Conservation (phyloP, 2,113 vertebrate genomes). For the Galbula dea region DNA sequence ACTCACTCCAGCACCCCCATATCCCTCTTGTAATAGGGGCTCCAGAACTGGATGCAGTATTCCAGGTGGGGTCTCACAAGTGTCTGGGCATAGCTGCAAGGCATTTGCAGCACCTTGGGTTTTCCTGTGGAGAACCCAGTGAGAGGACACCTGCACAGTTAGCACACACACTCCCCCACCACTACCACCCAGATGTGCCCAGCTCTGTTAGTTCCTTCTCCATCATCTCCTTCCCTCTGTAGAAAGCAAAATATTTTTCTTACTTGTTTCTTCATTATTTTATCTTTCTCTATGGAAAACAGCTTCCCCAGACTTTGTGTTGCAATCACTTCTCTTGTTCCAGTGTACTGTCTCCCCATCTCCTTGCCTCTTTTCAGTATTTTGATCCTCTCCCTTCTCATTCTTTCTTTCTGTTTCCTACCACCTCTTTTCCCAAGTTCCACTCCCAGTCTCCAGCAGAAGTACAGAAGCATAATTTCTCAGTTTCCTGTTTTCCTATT, state of each 20-base stretch:
- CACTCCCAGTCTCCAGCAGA: background rate
- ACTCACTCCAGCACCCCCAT: too few relatives aligned
- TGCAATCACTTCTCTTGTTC: background rate
- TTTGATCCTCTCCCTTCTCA: background rate
- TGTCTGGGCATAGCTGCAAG: background rate
- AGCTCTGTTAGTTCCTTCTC: background rate
- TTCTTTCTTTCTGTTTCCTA: background rate
- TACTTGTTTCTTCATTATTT: background rate
- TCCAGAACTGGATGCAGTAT: too few relatives aligned
- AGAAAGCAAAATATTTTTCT: background rate
- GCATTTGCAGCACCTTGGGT: background rate
- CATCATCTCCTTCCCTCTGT: background rate
- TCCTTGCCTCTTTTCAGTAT: background rate
- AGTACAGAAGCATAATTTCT: background rate
- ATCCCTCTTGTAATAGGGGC: too few relatives aligned
- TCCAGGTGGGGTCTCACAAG: too few relatives aligned
- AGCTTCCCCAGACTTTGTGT: background rate
- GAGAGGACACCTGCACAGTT: accelerated
- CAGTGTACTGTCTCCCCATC: background rate
- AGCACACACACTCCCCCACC: background rate
- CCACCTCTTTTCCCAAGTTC: background rate
- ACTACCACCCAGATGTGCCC: background rate
- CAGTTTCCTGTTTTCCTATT: background rate
- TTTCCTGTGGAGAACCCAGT: background rate
- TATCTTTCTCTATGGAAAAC: background rate